phyloP scores from a whole-genome alignment of 92 coral and sea anemone species.

The Parazoanthus swiftii region DNA sequence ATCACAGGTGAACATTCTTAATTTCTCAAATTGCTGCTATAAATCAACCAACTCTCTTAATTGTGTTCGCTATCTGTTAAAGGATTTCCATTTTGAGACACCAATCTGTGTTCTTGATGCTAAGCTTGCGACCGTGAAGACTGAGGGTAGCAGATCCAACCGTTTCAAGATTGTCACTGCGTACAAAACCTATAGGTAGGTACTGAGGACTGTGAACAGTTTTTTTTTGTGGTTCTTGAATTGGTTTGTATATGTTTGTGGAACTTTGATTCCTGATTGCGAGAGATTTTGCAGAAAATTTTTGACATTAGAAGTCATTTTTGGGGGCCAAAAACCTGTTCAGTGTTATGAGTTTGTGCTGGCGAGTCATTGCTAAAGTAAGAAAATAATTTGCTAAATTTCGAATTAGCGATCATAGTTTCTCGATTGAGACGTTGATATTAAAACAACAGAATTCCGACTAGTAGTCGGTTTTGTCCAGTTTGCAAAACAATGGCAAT shows the following conservation, averaged over 20 bases:
- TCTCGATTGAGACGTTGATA: too few relatives aligned
- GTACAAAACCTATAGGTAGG: slow-evolving; percentile 78
- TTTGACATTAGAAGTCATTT: neutral
- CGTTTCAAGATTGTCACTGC: slow-evolving; percentile 80
- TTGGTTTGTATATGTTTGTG: neutral
- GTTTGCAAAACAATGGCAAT: too few relatives aligned
- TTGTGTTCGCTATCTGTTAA: neutral
- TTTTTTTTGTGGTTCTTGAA: neutral
- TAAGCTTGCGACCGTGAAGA: slow-evolving; percentile 76
- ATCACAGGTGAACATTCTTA: too few relatives aligned
- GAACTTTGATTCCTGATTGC: neutral
- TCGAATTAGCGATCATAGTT: too few relatives aligned
- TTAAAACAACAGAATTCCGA: too few relatives aligned
- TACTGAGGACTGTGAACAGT: neutral
- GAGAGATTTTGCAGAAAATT: too few relatives aligned
- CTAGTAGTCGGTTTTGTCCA: too few relatives aligned
- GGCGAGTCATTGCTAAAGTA: neutral
- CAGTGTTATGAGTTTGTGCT: neutral
- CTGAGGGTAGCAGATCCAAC: slow-evolving; percentile 66
- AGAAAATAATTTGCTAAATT: too few relatives aligned
- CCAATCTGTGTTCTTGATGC: slow-evolving; percentile 87
- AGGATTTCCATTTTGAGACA: slow-evolving; percentile 82
- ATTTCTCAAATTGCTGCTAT: neutral
- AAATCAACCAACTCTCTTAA: neutral
- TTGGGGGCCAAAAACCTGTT: neutral